These are phyloP conservation scores for Phenganax marumi DNA, from an alignment of 92 coral and sea anemone genomes.

Conservation along the genomic window DNA sequence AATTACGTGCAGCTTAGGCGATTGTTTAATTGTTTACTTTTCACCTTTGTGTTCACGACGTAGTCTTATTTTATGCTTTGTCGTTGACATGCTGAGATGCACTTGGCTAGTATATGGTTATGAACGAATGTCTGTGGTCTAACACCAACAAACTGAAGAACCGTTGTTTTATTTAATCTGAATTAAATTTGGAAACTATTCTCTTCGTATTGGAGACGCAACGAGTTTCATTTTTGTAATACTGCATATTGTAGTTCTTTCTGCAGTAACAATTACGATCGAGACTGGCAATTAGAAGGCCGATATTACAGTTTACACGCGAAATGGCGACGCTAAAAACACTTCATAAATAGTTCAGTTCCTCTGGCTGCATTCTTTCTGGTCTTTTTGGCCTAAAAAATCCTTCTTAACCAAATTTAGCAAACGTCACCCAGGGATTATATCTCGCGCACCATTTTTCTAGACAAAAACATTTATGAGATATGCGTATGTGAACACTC, in stretches of 20 bases:
- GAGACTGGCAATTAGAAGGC: no score
- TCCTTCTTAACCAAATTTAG: not conserved
- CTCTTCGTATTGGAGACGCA: not conserved
- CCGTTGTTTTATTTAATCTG: conserved; percentile 1
- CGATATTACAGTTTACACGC: no score
- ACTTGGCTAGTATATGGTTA: not conserved
- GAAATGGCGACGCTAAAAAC: not conserved
- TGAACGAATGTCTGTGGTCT: not conserved
- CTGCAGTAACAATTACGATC: no score
- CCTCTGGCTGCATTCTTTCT: not conserved
- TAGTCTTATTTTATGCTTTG: not conserved
- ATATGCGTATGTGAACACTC: no score
- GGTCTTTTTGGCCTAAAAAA: not conserved
- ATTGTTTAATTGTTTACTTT: not conserved
- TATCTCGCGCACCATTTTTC: no score
- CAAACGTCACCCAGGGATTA: not conserved
- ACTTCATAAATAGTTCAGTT: not conserved
- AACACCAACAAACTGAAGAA: not conserved
- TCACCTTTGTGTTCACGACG: not conserved
- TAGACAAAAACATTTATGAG: no score
- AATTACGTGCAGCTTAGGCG: conserved; percentile 39
- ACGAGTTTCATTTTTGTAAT: not conserved
- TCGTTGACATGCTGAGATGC: not conserved
- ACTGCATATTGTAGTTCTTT: not conserved
- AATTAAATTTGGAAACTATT: not conserved